These are phyloP conservation scores for Hyppa rectilinea DNA, from an alignment of 2,888 invertebrate genomes.

Conservation along the genomic window DNA sequence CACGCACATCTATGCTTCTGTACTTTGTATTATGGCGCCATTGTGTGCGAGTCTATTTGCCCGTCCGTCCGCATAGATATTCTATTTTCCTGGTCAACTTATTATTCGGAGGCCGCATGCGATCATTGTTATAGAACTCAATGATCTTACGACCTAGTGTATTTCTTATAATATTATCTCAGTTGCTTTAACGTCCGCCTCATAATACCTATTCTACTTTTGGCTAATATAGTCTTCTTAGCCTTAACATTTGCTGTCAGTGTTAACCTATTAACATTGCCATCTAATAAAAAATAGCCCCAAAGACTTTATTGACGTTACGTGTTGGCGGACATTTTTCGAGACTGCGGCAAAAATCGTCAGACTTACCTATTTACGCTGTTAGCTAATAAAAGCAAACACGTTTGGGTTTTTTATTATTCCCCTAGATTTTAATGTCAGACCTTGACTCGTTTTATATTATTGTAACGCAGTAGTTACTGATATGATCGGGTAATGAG, in stretches of 20 bases:
- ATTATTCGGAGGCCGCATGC: conserved; percentile 35
- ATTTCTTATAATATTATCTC: conserved; percentile 17
- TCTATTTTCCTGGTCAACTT: conserved; percentile 41
- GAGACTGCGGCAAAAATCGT: conserved; percentile 31
- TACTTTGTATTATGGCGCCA: not conserved
- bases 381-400: conserved; percentile 23
- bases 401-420: conserved; percentile 28
- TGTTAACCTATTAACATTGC: conserved; percentile 26
- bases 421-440: conserved; percentile 19
- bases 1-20: not conserved
- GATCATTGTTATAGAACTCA: conserved; percentile 21
- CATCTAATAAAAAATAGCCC: conserved; percentile 42
- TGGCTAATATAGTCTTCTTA: conserved; percentile 28
- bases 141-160: conserved; percentile 10
- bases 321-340: conserved; percentile 34
- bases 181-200: not conserved
- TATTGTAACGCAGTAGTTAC: conserved; percentile 17
- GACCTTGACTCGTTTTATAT: conserved; percentile 32
- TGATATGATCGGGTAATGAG: conserved; percentile 56
- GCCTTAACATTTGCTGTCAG: conserved; percentile 64
- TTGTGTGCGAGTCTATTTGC: conserved; percentile 9
- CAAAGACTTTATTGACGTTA: conserved; percentile 43
- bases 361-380: not conserved
- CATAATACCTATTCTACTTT: conserved; percentile 22
- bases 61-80: conserved; percentile 11